A percentile compares a stretch with the other conserved stretches of the same genome.
phyloP scores from a whole-genome alignment of 2,888 invertebrate species.

The Anthoptus insignis region DNA sequence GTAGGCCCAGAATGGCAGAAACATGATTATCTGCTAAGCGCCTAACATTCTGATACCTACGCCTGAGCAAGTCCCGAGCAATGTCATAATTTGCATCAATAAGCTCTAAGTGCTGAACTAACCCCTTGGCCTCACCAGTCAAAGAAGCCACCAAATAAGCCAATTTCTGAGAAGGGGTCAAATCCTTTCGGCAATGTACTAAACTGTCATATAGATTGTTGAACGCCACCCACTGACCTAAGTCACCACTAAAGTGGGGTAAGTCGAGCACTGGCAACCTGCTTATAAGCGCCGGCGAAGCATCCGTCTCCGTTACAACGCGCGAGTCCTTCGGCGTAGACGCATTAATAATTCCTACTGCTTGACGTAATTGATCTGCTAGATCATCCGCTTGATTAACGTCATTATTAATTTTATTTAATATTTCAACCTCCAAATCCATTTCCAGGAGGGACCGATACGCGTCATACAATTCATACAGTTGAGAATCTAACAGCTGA shows the following conservation, averaged over 20 bases:
- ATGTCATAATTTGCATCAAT: constrained; percentile 22
- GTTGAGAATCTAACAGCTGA: not conserved
- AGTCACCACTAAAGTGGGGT: constrained; percentile 23
- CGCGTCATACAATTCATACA: constrained; percentile 3
- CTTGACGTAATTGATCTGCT: constrained; percentile 12
- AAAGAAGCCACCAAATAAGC: constrained; percentile 50
- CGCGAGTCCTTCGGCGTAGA: constrained; percentile 67
- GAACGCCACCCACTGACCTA: constrained; percentile 23
- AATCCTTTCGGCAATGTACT: constrained; percentile 18
- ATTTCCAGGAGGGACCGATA: constrained; percentile 7
- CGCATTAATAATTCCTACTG: constrained; percentile 1
- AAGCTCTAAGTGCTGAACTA: constrained; percentile 17
- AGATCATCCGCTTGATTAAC: constrained; percentile 13
- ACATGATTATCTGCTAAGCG: constrained; percentile 24
- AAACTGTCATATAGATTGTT: constrained; percentile 27
- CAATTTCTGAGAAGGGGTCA: constrained; percentile 86
- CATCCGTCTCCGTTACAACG: not conserved
- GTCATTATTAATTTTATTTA: not conserved
- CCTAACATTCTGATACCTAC: constrained; percentile 25
- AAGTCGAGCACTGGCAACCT: constrained; percentile 30
- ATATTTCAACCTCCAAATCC: not conserved
- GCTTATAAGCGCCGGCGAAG: constrained; percentile 20
- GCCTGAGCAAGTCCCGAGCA: constrained; percentile 19
- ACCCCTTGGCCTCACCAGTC: constrained; percentile 12
- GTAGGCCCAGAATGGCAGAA: constrained; percentile 23